A percentile compares a stretch with the other conserved stretches of the same genome.
Conservation (phyloP, 1,140 invertebrate species). For the Lysiphlebus fabarum region DNA sequence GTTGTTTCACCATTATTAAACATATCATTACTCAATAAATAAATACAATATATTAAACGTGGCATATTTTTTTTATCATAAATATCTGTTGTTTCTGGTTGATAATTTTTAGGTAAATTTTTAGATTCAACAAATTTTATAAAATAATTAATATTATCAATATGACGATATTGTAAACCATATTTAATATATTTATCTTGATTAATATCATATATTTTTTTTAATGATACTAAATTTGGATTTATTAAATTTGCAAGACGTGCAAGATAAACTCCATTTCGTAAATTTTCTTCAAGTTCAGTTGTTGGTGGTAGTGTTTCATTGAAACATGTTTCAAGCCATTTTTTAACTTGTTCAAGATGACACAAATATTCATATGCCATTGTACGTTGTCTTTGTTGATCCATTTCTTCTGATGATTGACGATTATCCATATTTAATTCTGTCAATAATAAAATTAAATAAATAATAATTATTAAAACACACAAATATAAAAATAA, state of each 20-base stretch:
- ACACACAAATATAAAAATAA: no score
- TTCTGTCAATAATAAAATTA: slow-evolving; percentile 7
- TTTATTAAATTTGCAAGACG: slow-evolving; percentile 74
- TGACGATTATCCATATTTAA: slow-evolving; percentile 50
- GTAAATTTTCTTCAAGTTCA: slow-evolving; percentile 73
- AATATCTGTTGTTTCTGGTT: slow-evolving; percentile 82
- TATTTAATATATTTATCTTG: slow-evolving; percentile 63
- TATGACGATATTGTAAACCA: slow-evolving; percentile 75
- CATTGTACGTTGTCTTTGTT: slow-evolving; percentile 68
- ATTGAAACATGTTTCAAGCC: slow-evolving; percentile 74
- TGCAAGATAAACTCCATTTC: slow-evolving; percentile 79
- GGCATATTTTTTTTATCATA: slow-evolving; percentile 87
- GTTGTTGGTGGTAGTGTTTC: slow-evolving; percentile 68
- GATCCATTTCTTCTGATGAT: slow-evolving; percentile 73
- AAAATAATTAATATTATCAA: slow-evolving; percentile 84
- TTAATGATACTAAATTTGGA: slow-evolving; percentile 65
- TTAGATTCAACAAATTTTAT: slow-evolving; percentile 68
- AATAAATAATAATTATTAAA: not conserved
- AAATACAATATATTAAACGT: slow-evolving; percentile 76
- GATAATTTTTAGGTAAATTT: slow-evolving; percentile 74
- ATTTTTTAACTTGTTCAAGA: slow-evolving; percentile 78
- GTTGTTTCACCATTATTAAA: slow-evolving; percentile 72
- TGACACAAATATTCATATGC: slow-evolving; percentile 83
- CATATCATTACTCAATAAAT: slow-evolving; percentile 73
- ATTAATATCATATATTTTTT: slow-evolving; percentile 76